phyloP scores from a whole-genome alignment of 2,113 vertebrate species.

The Pyxicephalus adspersus region DNA sequence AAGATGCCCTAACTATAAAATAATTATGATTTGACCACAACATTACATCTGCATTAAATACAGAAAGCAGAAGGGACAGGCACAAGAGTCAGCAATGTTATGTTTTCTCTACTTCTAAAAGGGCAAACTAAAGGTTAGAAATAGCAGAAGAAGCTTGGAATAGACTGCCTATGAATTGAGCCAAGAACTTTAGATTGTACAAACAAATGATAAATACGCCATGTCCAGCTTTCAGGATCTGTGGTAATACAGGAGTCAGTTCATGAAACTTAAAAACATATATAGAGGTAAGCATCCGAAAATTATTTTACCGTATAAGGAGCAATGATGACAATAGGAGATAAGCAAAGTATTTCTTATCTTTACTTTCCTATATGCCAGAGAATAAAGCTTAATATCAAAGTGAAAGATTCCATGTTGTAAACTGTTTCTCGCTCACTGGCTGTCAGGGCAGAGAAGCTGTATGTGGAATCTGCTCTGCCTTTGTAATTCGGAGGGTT shows the following conservation, averaged over 20 bases:
- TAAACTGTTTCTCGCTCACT: constrained; percentile 15
- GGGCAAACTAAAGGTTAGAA: constrained; percentile 35
- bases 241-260: constrained; percentile 57
- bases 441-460: not conserved
- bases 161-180: constrained; percentile 53
- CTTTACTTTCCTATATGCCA: constrained; percentile 20
- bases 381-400: constrained; percentile 22
- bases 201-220: constrained; percentile 72
- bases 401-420: constrained; percentile 11
- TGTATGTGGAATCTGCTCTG: not conserved
- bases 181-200: constrained; percentile 67
- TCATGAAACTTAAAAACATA: constrained; percentile 31
- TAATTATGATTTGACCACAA: not conserved
- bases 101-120: constrained; percentile 22
- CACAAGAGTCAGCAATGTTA: not conserved
- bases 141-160: constrained; percentile 8
- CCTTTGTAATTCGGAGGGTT: not conserved
- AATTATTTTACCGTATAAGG: constrained; percentile 39
- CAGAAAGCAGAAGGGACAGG: constrained; percentile 3
- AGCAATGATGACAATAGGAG: constrained; percentile 24
- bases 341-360: constrained; percentile 34
- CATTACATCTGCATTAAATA: constrained; percentile 13
- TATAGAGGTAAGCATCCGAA: constrained; percentile 40
- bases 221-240: constrained; percentile 63
- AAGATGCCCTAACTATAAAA: not conserved